Conservation (phyloP, 2,888 invertebrate species). For the Ennomos quercinarius region DNA sequence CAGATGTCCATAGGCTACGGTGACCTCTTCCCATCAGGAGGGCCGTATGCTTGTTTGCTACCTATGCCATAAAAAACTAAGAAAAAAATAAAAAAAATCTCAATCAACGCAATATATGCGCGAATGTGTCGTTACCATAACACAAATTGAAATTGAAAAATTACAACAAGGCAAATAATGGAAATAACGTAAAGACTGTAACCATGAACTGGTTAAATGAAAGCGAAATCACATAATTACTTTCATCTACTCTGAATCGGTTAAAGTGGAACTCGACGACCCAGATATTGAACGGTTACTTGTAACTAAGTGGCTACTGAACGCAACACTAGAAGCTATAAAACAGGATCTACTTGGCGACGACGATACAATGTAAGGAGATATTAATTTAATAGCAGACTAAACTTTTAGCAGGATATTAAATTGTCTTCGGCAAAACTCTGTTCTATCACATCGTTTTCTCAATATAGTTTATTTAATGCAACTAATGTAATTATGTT, state of each 20-base stretch:
- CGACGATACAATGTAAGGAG: slow-evolving; percentile 19
- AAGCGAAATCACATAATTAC: slow-evolving; percentile 76
- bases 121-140: too few species aligned
- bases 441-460: too few species aligned
- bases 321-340: slow-evolving; percentile 26
- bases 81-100: too few species aligned
- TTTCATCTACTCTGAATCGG: slow-evolving; percentile 66
- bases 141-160: background rate
- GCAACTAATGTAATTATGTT: too few species aligned
- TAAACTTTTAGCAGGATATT: slow-evolving; percentile 1
- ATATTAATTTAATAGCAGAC: background rate
- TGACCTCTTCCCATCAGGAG: too few species aligned
- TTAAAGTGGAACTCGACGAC: slow-evolving; percentile 56
- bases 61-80: too few species aligned
- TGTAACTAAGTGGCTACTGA: slow-evolving; percentile 34
- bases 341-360: slow-evolving; percentile 28
- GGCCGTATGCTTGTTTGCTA: too few species aligned
- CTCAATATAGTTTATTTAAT: too few species aligned
- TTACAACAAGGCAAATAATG: slow-evolving; percentile 35
- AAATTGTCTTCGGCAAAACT: background rate
- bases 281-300: slow-evolving; percentile 50
- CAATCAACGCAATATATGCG: too few species aligned
- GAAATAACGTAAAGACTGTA: slow-evolving; percentile 37
- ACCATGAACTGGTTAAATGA: slow-evolving; percentile 65
- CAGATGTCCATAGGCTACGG: too few species aligned